Base-by-base conservation (phyloP, 2,797 vertebrate species). In the Urocyon cinereoargenteus region DNA sequence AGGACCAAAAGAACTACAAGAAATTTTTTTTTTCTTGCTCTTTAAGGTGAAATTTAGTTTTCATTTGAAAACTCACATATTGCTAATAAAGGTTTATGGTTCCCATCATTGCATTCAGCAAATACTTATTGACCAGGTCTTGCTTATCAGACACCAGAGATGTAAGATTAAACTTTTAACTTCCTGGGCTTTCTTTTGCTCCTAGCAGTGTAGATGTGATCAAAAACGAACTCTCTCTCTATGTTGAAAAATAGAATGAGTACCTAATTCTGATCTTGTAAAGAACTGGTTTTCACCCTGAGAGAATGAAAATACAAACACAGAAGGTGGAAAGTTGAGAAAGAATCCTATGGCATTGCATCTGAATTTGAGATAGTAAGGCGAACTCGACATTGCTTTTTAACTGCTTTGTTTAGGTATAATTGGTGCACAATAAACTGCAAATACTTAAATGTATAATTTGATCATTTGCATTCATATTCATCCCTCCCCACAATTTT, bases 41-140 rank as follows among this genome's bases (percentile, higher is more conserved):
- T 79, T 88, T 62, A 28, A 26, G 72, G 28, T 21, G 36, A 72
- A 75, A 72, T 66, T 94, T 36, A 85, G 22, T 95, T 96, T 83
- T n/a, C n/a, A 66, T 91, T 86, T 96, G 75, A 81, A 91, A 97
- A 64, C 26, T 89, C n/a, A 88, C 15, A 51, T 36, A 64, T 87
- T 61, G 45, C 53, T 12, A 21, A 13, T 5, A 9, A 87, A 86
- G 36, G 12, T 84, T 83, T 83, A 87, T 78, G 92, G 61, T 78
- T 84, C 36, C n/a, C n/a, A 26, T 90, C 18, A 28, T 78, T 86
- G 15, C 16, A 61, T 89, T 86, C 85, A 95, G 53, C 73, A 93
- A 87, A 59, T 91, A 78, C 79, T 70, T 92, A 12, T 16, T 83
- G 9, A 73, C 31, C 0, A 6, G n/a, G 7, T 18, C 0, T 66